phyloP scores from a whole-genome alignment of 2,113 vertebrate species.

The Nipponia nippon region DNA sequence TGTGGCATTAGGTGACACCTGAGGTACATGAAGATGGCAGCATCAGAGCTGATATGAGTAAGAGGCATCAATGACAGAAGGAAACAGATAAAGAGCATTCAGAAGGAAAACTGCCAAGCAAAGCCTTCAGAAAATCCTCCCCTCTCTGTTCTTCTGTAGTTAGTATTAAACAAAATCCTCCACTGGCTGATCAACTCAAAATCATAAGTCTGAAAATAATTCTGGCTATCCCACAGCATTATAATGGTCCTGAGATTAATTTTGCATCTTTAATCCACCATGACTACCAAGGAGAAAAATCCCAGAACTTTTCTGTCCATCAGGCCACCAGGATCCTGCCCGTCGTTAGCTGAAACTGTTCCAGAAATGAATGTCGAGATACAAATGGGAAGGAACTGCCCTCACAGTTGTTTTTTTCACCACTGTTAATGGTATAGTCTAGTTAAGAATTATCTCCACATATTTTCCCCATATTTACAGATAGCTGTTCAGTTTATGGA shows the following conservation, averaged over 20 bases:
- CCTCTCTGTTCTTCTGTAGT: neutral
- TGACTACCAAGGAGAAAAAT: neutral
- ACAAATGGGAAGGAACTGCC: neutral
- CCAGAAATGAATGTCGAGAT: neutral
- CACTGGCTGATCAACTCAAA: neutral
- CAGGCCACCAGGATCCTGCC: neutral
- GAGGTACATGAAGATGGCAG: neutral
- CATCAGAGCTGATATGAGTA: neutral
- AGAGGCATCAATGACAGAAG: neutral
- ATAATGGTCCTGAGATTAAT: neutral
- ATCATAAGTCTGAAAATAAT: neutral
- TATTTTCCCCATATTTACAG: neutral
- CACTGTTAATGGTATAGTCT: neutral
- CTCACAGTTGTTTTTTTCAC: neutral
- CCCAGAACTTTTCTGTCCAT: neutral
- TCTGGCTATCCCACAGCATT: neutral
- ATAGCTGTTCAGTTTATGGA: neutral
- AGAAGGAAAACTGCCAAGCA: neutral
- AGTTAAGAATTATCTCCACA: neutral
- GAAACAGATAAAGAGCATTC: neutral
- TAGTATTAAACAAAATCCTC: neutral
- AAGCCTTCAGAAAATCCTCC: neutral
- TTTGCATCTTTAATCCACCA: neutral
- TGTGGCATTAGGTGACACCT: neutral
- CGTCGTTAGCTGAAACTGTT: neutral